Conservation (phyloP, 2,888 invertebrate species). For the Rhaphigaster nebulosa region DNA sequence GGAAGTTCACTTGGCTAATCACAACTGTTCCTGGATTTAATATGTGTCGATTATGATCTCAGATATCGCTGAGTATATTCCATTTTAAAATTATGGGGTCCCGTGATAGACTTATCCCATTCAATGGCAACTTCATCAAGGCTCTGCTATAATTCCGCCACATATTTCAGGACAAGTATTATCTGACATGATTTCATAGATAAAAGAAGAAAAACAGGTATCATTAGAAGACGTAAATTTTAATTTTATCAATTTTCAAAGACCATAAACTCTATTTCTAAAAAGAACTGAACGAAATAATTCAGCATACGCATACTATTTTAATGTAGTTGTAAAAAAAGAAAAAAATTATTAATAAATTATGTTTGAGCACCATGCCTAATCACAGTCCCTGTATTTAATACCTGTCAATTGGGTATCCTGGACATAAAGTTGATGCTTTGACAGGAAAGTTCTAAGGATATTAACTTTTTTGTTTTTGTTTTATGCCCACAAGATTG, state of each 20-base stretch:
- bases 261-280: neutral
- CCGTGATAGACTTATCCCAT: neutral
- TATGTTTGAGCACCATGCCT: too few relatives aligned
- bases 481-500: too few relatives aligned
- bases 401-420: too few relatives aligned
- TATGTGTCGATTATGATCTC: neutral
- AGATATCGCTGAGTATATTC: neutral
- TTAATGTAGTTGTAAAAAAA: too few relatives aligned
- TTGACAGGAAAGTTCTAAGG: too few relatives aligned
- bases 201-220: neutral
- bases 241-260: neutral
- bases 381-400: too few relatives aligned
- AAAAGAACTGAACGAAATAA: too few relatives aligned
- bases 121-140: neutral
- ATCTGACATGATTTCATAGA: neutral
- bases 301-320: too few relatives aligned
- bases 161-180: neutral
- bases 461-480: too few relatives aligned
- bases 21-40: neutral
- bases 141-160: neutral
- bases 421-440: too few relatives aligned
- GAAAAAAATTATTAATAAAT: too few relatives aligned
- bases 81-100: conserved; percentile 16
- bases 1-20: neutral
- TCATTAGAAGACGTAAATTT: neutral